phyloP scores from a whole-genome alignment of 1,140 invertebrate species.

The Eumeta japonica region DNA sequence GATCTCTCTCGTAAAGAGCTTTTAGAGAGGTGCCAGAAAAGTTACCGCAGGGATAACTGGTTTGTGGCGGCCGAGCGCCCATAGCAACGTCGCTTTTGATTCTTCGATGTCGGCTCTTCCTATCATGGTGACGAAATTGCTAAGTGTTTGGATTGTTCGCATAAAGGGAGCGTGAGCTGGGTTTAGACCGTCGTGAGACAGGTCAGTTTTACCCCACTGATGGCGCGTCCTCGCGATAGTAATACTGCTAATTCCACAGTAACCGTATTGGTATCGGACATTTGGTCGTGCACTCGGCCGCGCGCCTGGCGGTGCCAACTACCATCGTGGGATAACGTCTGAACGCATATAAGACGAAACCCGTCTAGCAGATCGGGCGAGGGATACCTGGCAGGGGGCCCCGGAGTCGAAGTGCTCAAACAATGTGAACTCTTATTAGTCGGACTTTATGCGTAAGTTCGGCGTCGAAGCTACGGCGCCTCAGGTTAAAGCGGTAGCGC shows the following conservation, averaged over 20 bases:
- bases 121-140: constrained; percentile 84
- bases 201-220: constrained; percentile 79
- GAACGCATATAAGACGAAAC: constrained; percentile 81
- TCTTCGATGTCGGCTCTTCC: no score
- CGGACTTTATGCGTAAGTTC: constrained; percentile 73
- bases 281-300: constrained; percentile 70
- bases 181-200: no score
- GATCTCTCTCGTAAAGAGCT: constrained; percentile 75
- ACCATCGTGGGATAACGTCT: constrained; percentile 80
- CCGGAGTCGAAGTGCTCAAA: constrained; percentile 58
- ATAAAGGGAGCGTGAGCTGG: no score
- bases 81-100: no score
- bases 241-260: constrained; percentile 62
- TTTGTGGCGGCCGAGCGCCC: no score
- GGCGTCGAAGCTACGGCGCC: constrained; percentile 77
- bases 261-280: constrained; percentile 73
- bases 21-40: constrained; percentile 78
- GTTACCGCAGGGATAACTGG: no score
- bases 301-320: constrained; percentile 70
- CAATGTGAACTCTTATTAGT: constrained; percentile 63
- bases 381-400: constrained; percentile 50
- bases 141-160: constrained; percentile 83
- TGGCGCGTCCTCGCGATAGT: constrained; percentile 57
- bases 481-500: constrained; percentile 75
- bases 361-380: constrained; percentile 62